A percentile compares a stretch with the other conserved stretches of the same genome.
Conservation (phyloP, 2,797 vertebrate species). For the Vireo griseus region DNA sequence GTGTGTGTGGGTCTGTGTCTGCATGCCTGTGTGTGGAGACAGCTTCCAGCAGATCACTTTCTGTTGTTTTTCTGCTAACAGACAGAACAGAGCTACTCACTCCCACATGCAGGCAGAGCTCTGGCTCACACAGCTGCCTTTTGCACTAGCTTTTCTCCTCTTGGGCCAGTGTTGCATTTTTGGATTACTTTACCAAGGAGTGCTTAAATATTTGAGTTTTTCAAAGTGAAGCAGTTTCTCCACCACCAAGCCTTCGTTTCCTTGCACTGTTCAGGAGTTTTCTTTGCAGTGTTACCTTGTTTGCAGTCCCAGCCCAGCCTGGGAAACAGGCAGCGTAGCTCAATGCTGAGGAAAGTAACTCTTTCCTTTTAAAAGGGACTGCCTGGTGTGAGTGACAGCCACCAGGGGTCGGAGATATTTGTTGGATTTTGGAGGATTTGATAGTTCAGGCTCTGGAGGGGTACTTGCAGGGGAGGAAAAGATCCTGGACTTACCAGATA, state of each 20-base stretch:
- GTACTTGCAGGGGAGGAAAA: not conserved
- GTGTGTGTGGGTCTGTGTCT: not conserved
- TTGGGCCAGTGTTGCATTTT: not conserved
- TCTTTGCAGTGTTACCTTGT: not conserved
- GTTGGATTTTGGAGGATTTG: not conserved
- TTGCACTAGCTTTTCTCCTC: not conserved
- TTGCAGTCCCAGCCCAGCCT: not conserved
- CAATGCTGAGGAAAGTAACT: not conserved
- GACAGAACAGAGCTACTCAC: not conserved
- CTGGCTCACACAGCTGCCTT: not conserved
- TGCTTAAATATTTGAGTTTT: not conserved
- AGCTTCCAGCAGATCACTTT: slow-evolving; percentile 31
- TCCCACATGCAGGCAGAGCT: not conserved
- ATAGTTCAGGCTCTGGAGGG: not conserved
- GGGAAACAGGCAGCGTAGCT: not conserved
- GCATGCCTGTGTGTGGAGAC: not conserved
- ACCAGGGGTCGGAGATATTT: not conserved
- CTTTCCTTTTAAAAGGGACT: not conserved
- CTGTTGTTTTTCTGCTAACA: slow-evolving; percentile 12
- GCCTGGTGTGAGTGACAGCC: not conserved
- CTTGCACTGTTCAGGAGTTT: not conserved
- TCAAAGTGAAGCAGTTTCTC: not conserved
- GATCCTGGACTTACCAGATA: not conserved
- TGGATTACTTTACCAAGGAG: not conserved
- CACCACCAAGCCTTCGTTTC: not conserved